Percentiles rank a stretch among this genome's conserved stretches.
These are phyloP conservation scores for Megaleporinus macrocephalus DNA, from an alignment of 2,113 vertebrate species.

Conservation along the genomic window DNA sequence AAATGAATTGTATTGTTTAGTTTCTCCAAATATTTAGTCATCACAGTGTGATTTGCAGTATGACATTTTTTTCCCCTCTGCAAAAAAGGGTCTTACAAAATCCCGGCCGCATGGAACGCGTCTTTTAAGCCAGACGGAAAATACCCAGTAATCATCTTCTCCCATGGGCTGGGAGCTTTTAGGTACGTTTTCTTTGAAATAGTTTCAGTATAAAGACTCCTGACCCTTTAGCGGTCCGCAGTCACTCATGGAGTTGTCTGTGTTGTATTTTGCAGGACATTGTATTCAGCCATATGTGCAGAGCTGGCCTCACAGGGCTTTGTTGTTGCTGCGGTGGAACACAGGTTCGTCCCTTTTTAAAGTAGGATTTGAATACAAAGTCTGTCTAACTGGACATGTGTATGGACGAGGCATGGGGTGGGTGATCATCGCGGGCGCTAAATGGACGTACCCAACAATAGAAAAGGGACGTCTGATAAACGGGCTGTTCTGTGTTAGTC, in stretches of 20 bases:
- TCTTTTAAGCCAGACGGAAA: constrained; percentile 84
- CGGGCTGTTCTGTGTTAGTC: constrained; percentile 34
- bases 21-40: neutral
- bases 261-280: constrained; percentile 78
- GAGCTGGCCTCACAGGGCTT: constrained; percentile 94
- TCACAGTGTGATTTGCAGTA: constrained; percentile 11
- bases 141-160: constrained; percentile 92
- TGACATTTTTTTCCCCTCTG: constrained; percentile 8
- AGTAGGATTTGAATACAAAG: constrained; percentile 8
- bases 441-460: neutral
- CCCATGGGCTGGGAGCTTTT: constrained; percentile 95
- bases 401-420: neutral
- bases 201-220: neutral
- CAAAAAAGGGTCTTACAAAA: constrained; percentile 86
- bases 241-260: neutral
- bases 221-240: neutral
- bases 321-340: constrained; percentile 92
- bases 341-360: constrained; percentile 79
- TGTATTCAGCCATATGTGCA: constrained; percentile 93
- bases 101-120: constrained; percentile 86
- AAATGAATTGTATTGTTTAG: no score
- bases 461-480: neutral
- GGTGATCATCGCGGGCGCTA: neutral
- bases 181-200: constrained; percentile 75
- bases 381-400: neutral